Base-by-base conservation (phyloP, 2,797 vertebrate species). In the Acomys russatus region DNA sequence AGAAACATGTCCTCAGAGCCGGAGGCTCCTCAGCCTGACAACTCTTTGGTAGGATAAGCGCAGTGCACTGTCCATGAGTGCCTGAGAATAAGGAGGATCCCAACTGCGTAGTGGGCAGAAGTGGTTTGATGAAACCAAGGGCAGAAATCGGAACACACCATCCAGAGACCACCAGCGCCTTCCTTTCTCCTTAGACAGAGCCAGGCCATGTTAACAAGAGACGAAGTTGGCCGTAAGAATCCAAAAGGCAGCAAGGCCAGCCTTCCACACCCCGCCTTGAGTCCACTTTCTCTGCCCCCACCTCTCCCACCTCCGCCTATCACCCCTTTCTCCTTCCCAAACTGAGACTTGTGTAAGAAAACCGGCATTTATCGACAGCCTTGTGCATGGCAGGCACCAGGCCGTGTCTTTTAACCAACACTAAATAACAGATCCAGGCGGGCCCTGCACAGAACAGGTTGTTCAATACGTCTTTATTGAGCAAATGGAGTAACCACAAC, bases 401-500 rank as follows among this genome's bases (percentile, higher is more conserved):
- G 66, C 84, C 35, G 35, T 38, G 44, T 56, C 78, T 83, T 92
- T 80, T 74, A 92, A 74, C 74, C 33, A 70, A 78, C 63, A 94
- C 18, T 54, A 70, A 95, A 49, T 30, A 93, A 54, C 79, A 90
- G 94, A 78, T 76, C 84, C 63, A 35, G 61, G 35, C 80, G 90
- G 73, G 17, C 28, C 87, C 38, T 61, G 76, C 44, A 38, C 64
- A 59, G 66, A 91, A 71, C 25, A 91, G 77, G 70, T 85, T 87
- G 51, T 77, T 96, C 64, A 18, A 23, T 92, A 76, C 92, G 93
- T 92, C 94, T 76, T 90, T 94, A 85, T 92, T 89, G 73, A 97
- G 84, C 61, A 87, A 87, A 84, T 70, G 70, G 64, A 80, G 85
- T 96, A 90, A 68, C 38, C 25, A n/a, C 59, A 49, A 76, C 90